These are phyloP conservation scores for Chloroceryle aenea DNA, from an alignment of 2,113 vertebrate genomes.

Conservation along the genomic window DNA sequence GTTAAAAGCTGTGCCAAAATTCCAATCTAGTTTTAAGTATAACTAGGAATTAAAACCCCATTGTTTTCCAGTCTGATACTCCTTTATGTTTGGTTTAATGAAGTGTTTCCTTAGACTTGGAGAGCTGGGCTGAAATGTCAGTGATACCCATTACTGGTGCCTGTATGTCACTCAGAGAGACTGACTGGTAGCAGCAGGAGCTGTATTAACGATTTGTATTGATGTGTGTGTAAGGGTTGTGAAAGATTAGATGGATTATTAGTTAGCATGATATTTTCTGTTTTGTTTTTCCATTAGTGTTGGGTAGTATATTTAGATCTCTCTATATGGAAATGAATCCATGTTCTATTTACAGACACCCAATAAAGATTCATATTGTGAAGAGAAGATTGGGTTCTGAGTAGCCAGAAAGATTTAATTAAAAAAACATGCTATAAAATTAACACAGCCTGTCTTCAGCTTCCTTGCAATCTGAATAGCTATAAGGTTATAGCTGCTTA, in stretches of 20 bases:
- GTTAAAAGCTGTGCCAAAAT: neutral
- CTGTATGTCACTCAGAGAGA: neutral
- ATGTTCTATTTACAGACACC: slow-evolving; percentile 17
- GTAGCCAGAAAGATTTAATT: slow-evolving; percentile 46
- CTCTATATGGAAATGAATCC: slow-evolving; percentile 32
- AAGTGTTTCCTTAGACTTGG: neutral
- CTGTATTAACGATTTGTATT: neutral
- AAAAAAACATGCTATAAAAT: slow-evolving; percentile 26
- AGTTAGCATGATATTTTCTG: neutral
- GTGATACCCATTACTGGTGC: neutral
- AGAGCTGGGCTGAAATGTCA: neutral
- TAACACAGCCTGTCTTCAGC: neutral
- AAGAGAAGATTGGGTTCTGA: slow-evolving; percentile 35
- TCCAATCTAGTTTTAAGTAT: neutral
- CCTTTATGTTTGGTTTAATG: neutral
- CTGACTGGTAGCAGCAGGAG: neutral
- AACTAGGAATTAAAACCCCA: neutral
- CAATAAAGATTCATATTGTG: neutral
- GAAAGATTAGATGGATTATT: neutral
- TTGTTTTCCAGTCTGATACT: neutral
- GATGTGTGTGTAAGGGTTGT: neutral
- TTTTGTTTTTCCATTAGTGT: neutral
- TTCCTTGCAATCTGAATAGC: neutral
- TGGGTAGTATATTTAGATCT: neutral
- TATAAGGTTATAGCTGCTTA: neutral